Conservation (phyloP, 2,113 vertebrate species). For the Motacilla alba region DNA sequence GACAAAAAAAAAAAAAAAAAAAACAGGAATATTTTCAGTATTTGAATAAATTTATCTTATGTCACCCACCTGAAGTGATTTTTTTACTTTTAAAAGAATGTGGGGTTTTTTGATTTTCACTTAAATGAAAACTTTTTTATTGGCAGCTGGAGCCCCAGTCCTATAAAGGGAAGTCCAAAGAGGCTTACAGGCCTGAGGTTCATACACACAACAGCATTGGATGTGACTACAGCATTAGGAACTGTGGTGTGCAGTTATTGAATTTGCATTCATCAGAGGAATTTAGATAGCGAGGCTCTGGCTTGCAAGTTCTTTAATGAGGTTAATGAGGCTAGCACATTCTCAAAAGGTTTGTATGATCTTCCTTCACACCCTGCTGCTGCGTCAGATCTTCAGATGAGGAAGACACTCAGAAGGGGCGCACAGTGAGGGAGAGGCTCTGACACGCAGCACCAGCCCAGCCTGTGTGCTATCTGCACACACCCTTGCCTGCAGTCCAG, state of each 20-base stretch:
- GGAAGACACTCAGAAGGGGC: not conserved
- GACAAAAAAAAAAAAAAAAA: not conserved
- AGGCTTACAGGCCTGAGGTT: not conserved
- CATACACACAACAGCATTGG: not conserved
- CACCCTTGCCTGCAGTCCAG: not conserved
- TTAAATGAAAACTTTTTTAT: not conserved
- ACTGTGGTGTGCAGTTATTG: not conserved
- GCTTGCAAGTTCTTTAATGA: not conserved
- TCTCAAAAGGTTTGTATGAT: not conserved
- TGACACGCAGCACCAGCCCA: not conserved
- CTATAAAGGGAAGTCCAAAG: not conserved
- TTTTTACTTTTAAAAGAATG: not conserved
- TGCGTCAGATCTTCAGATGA: not conserved
- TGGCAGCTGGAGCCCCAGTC: not conserved
- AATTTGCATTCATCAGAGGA: not conserved
- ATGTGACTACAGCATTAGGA: not conserved
- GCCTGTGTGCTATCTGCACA: accelerated
- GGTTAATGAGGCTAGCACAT: not conserved
- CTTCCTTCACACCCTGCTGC: not conserved
- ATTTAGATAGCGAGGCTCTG: not conserved
- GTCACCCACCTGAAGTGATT: not conserved
- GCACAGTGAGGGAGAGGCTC: not conserved
- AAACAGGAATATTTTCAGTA: not conserved
- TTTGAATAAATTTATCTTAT: not conserved
- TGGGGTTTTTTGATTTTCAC: not conserved